A percentile compares a stretch with the other conserved stretches of the same genome.
Evolutionary conservation across 2,797 vertebrate genomes (phyloP).

Genomic region (Gambusia yucatana): DNA sequence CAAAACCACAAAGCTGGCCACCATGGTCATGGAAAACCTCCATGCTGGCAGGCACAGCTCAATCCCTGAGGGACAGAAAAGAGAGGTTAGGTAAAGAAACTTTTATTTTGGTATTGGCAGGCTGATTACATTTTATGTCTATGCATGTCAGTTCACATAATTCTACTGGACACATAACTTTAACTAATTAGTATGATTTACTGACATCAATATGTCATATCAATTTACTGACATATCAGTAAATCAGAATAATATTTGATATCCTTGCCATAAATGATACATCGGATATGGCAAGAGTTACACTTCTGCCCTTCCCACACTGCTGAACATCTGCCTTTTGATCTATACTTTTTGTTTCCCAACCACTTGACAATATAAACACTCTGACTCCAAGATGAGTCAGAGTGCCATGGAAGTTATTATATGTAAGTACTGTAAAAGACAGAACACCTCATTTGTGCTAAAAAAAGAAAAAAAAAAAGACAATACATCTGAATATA

Average conservation of each 20-base stretch:
- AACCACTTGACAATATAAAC: neutral
- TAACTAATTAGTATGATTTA: neutral
- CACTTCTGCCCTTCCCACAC: neutral
- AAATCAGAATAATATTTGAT: too few relatives aligned
- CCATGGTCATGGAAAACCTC: constrained; percentile 97
- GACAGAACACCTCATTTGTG: neutral
- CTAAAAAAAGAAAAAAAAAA: neutral
- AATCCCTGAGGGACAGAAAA: constrained; percentile 83
- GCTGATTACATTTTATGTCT: neutral
- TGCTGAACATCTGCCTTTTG: neutral
- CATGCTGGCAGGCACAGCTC: constrained; percentile 92
- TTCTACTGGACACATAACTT: neutral
- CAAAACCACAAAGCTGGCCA: constrained; percentile 92
- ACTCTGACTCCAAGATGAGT: neutral
- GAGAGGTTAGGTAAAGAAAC: neutral
- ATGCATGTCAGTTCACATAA: neutral
- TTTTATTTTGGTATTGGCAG: neutral
- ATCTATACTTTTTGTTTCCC: neutral
- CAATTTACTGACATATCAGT: too few relatives aligned
- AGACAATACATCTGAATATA: neutral
- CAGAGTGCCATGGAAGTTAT: neutral
- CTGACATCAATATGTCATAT: too few relatives aligned
- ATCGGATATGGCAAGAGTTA: too few relatives aligned
- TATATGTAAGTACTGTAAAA: neutral
- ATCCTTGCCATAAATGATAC: too few relatives aligned